Percentiles rank a stretch among this genome's conserved stretches.
Evolutionary conservation across 2,888 invertebrate genomes (phyloP).

Genomic region (Caenorhabditis angaria): DNA sequence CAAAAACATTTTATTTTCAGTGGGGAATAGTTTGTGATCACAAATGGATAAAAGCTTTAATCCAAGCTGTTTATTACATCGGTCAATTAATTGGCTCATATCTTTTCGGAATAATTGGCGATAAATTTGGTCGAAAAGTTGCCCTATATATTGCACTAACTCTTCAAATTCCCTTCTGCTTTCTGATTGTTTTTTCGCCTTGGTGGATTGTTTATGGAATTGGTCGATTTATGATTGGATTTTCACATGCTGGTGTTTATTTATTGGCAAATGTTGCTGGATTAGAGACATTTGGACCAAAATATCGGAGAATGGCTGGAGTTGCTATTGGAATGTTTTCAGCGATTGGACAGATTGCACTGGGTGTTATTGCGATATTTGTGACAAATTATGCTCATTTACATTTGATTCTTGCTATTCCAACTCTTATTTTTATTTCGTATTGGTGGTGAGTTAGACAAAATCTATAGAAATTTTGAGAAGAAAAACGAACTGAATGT

Average conservation of each 20-base stretch:
- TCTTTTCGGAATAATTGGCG: conserved; percentile 70
- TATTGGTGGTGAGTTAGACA: conserved; percentile 66
- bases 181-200: conserved; percentile 80
- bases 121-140: conserved; percentile 81
- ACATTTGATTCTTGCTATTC: conserved; percentile 66
- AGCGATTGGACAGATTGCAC: conserved; percentile 70
- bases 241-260: conserved; percentile 86
- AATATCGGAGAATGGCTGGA: conserved; percentile 73
- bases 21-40: conserved; percentile 70
- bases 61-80: conserved; percentile 70
- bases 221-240: conserved; percentile 80
- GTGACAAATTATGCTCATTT: conserved; percentile 69
- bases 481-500: too few species aligned
- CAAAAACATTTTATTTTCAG: too few species aligned
- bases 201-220: conserved; percentile 80
- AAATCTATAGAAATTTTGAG: too few species aligned
- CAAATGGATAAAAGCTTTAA: conserved; percentile 62
- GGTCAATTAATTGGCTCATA: conserved; percentile 71
- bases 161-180: conserved; percentile 81
- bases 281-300: conserved; percentile 74
- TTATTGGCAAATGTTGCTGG: conserved; percentile 80
- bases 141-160: conserved; percentile 82
- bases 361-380: conserved; percentile 60
- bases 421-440: conserved; percentile 68
- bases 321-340: conserved; percentile 73